Percentiles rank a stretch among this genome's conserved stretches.
Evolutionary conservation across 2,888 invertebrate species (phyloP).

Genomic region (Loripinus fragilis): DNA sequence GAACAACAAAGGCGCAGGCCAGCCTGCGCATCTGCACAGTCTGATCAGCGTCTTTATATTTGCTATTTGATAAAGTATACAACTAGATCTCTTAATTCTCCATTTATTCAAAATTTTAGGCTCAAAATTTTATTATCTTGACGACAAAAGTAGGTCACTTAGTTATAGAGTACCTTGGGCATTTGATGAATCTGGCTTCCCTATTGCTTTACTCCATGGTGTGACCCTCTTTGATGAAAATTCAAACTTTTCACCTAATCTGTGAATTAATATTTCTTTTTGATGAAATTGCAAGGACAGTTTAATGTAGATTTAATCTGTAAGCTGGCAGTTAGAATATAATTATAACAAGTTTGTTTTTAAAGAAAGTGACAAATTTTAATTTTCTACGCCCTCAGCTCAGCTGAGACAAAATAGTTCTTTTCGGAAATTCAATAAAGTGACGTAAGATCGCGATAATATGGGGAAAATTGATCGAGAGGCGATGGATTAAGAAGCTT

Average conservation of each 20-base stretch:
- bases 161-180: too few species aligned
- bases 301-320: constrained; percentile 27
- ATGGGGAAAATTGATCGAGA: constrained; percentile 51
- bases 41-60: too few species aligned
- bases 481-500: constrained; percentile 41
- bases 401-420: constrained; percentile 40
- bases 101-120: too few species aligned
- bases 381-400: constrained; percentile 48
- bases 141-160: too few species aligned
- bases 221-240: too few species aligned
- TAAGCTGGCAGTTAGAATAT: constrained; percentile 37
- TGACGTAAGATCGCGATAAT: constrained; percentile 57
- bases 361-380: constrained; percentile 59
- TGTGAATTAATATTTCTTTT: constrained; percentile 38
- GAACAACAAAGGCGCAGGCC: too few species aligned
- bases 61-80: too few species aligned
- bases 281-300: constrained; percentile 39
- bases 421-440: constrained; percentile 52
- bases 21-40: too few species aligned
- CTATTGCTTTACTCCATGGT: background rate
- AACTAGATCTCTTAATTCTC: too few species aligned
- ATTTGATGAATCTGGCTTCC: background rate
- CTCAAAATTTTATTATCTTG: too few species aligned
- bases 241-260: background rate
- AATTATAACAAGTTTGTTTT: constrained; percentile 51